Percentiles rank a stretch among this genome's conserved stretches.
Conservation (phyloP, 1,140 invertebrate genomes). For the Probaryconus sp. region DNA sequence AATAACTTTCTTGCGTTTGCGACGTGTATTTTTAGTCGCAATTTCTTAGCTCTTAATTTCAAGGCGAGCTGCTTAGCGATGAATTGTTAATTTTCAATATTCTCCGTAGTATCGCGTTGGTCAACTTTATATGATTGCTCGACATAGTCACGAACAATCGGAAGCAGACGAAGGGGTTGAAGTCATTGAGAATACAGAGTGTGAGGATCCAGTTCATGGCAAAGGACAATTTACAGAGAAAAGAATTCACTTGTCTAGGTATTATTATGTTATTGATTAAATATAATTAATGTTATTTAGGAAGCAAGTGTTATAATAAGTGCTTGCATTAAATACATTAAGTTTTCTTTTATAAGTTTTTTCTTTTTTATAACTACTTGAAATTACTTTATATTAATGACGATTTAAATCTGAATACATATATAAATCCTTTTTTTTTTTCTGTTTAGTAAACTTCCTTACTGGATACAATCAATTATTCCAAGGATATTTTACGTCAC, state of each 20-base stretch:
- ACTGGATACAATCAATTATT: constrained; percentile 92
- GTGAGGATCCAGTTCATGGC: constrained; percentile 88
- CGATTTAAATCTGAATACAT: background rate
- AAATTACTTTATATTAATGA: too few species aligned
- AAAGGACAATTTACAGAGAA: constrained; percentile 95
- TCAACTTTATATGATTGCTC: constrained; percentile 96
- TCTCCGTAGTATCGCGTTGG: constrained; percentile 89
- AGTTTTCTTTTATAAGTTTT: background rate
- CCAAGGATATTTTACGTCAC: constrained; percentile 95
- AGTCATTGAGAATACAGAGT: constrained; percentile 89
- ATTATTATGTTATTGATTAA: constrained; percentile 20
- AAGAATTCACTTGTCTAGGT: constrained; percentile 93
- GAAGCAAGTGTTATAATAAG: background rate
- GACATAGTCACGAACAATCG: constrained; percentile 94
- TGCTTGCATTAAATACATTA: background rate
- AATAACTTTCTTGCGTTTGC: too few species aligned
- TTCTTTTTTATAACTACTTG: background rate
- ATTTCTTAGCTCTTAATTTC: constrained; percentile 15
- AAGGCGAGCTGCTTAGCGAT: constrained; percentile 42
- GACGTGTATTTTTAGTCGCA: constrained; percentile 5
- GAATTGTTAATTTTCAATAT: constrained; percentile 42
- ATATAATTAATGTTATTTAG: constrained; percentile 18
- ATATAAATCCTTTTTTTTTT: background rate
- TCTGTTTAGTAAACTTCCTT: constrained; percentile 88
- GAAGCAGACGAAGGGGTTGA: constrained; percentile 94